A percentile compares a stretch with the other conserved stretches of the same genome.
Evolutionary conservation across 92 coral and sea anemone species (phyloP).

Genomic region (Plumapathes pennacea): DNA sequence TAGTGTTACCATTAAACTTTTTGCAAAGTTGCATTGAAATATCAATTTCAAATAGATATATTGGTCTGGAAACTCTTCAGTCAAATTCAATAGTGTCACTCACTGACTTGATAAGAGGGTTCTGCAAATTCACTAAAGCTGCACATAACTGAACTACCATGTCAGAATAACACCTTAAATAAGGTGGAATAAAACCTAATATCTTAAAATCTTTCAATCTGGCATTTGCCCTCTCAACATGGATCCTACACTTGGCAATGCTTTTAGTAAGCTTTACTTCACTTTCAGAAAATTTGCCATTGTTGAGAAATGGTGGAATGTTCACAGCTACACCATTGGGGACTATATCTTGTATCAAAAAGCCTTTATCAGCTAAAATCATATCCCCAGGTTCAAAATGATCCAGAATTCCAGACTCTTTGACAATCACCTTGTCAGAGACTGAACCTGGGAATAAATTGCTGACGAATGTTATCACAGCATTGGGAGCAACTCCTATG

Average conservation of each 20-base stretch:
- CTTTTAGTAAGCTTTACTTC: not conserved
- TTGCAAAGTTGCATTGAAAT: no score
- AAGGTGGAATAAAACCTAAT: constrained; percentile 38
- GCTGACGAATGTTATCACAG: constrained; percentile 36
- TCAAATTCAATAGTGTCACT: constrained; percentile 15
- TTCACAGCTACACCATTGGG: not conserved
- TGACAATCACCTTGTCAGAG: constrained; percentile 50
- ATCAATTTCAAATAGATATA: no score
- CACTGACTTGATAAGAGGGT: constrained; percentile 18
- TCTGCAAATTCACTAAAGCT: constrained; percentile 55
- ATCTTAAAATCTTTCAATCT: constrained; percentile 59
- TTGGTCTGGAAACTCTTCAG: not conserved
- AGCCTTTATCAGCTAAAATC: not conserved
- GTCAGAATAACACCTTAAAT: constrained; percentile 38
- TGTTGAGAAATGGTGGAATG: constrained; percentile 6
- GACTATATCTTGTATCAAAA: not conserved
- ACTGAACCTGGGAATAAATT: constrained; percentile 47
- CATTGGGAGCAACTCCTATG: constrained; percentile 39
- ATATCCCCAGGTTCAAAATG: constrained; percentile 4
- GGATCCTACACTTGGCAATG: constrained; percentile 22
- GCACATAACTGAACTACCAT: constrained; percentile 53
- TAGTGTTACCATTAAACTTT: no score
- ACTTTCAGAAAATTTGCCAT: not conserved
- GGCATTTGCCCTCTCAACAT: constrained; percentile 67
- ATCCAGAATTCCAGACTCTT: constrained; percentile 26